Evolutionary conservation across 2,797 vertebrate genomes (phyloP).

Genomic region (Mus spretus): DNA sequence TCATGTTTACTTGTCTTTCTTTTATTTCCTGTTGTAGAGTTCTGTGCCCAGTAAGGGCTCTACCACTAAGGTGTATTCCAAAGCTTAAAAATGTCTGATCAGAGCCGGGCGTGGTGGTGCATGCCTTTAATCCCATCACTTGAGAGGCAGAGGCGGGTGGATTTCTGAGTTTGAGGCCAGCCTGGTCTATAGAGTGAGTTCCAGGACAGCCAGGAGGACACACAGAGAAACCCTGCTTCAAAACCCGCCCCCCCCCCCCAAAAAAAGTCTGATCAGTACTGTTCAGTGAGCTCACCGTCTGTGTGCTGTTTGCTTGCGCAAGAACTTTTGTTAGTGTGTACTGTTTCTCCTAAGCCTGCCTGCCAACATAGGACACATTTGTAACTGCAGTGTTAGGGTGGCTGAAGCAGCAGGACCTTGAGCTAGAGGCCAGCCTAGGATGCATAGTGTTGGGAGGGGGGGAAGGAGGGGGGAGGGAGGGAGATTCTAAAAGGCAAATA

Average conservation of each 20-base stretch:
- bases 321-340: slow-evolving; percentile 14
- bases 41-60: not conserved
- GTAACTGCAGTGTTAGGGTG: not conserved
- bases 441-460: not conserved
- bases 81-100: not conserved
- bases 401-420: not conserved
- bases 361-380: no score
- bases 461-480: not conserved
- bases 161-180: no score
- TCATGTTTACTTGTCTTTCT: not conserved
- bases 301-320: slow-evolving; percentile 12
- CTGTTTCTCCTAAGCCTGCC: not conserved
- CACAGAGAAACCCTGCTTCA: no score
- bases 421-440: not conserved
- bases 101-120: no score
- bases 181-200: no score
- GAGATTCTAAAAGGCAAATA: not conserved
- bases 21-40: not conserved
- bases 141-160: no score
- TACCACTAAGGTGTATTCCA: not conserved
- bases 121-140: no score
- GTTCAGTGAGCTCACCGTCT: not conserved
- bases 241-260: no score
- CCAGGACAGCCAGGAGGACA: no score
- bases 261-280: not conserved